A percentile compares a stretch with the other conserved stretches of the same genome.
Conservation (phyloP, 2,888 invertebrate genomes). For the Lapara coniferarum region DNA sequence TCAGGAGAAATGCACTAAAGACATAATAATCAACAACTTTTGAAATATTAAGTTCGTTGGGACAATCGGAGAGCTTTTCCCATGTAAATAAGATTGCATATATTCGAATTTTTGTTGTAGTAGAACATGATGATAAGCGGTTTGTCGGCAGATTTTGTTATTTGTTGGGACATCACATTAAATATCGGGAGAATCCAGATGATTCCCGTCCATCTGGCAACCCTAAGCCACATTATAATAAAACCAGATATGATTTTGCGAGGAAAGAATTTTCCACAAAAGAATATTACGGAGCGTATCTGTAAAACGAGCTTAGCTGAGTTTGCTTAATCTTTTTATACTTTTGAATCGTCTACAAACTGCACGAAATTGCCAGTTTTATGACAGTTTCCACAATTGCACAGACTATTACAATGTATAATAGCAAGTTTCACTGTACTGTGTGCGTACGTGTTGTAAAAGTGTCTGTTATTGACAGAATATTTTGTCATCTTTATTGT, state of each 20-base stretch:
- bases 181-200: no score
- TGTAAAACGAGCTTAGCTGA: conserved; percentile 17
- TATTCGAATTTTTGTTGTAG: no score
- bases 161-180: no score
- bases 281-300: conserved; percentile 10
- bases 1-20: no score
- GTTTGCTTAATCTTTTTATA: conserved; percentile 20
- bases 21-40: no score
- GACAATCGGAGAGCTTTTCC: no score
- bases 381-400: conserved; percentile 7
- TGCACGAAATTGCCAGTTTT: conserved; percentile 12
- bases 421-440: conserved; percentile 3
- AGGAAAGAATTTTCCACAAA: background rate
- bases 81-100: no score
- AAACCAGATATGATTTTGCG: background rate
- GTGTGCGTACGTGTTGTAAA: conserved; percentile 1
- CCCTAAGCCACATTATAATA: no score
- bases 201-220: no score
- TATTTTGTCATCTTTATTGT: conserved; percentile 1
- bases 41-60: no score
- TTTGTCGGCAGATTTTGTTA: no score
- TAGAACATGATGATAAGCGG: no score
- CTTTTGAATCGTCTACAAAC: conserved; percentile 7
- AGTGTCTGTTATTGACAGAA: background rate
- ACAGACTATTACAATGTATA: conserved; percentile 12